Evolutionary conservation across 2,113 vertebrate species (phyloP), one percentile per base, ranked within the genome.

Genomic region (Salvelinus sp.): DNA sequence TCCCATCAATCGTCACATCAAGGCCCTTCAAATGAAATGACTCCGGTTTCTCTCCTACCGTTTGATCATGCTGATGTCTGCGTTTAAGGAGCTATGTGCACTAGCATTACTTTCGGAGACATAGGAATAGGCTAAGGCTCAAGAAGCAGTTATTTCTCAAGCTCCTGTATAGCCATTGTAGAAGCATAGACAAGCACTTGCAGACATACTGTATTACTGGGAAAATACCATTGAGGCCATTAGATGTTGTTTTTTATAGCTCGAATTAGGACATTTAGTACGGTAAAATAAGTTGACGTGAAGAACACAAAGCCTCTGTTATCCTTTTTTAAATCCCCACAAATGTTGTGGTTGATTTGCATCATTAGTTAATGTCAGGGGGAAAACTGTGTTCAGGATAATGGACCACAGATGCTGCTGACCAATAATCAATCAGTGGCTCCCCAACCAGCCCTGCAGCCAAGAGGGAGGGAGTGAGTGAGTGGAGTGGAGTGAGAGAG

Each of bases 361-460:
- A 81, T 81, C 83, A 84, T 90, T 90, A 83, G 79, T 86, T 85
- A 80, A 82, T 83, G 78, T 87, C 81, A 85, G 47, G 63, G 74
- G 72, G 63, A 81, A 83, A 82, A 77, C 66, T 85, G 79, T 47
- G 66, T 78, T 83, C 65, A 64, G 60, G 69, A 78, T 88, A 91
- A 91, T 85, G 75, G 83, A 75, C 76, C 14, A 38, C 91, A 92
- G 90, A 91, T 93, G 90, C 82, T 85, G 50, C 78, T 58, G 73
- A 69, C 60, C 58, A 47, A 57, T 68, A 77, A 75, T 91, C 70
- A 69, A 68, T 62, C 69, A 54, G 23, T 63, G 71, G 66, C 67
- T 75, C 23, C 73, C 68, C 20, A 72, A 64, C 72, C 82, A 74
- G 78, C 28, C 30, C 44, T 72, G 60, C 72, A 72, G 82, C 79